Evolutionary conservation across 2,113 vertebrate genomes (phyloP).

Genomic region (Lethenteron camtschaticum): DNA sequence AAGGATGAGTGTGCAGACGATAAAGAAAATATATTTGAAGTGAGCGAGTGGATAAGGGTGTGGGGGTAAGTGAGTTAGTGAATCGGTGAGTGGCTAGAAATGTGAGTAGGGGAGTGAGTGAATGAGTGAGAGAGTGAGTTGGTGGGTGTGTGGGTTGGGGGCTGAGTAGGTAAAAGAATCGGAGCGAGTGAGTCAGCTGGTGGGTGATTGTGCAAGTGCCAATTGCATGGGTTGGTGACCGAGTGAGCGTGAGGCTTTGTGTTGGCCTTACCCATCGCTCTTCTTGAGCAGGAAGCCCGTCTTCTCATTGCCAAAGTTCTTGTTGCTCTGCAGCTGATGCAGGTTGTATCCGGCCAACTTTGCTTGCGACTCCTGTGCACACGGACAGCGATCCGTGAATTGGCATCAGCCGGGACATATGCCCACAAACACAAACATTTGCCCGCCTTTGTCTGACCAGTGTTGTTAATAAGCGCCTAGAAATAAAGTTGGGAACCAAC

Average conservation of each 20-base stretch:
- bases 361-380: conserved; percentile 19
- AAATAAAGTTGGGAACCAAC: no score
- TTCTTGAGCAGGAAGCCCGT: conserved; percentile 27
- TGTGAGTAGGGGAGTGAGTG: neutral
- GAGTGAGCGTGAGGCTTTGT: no score
- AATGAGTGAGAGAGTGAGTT: neutral
- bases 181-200: neutral
- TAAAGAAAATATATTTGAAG: neutral
- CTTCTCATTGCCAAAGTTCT: conserved; percentile 25
- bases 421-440: neutral
- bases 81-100: neutral
- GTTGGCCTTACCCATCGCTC: conserved; percentile 23
- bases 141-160: neutral
- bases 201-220: neutral
- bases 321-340: conserved; percentile 31
- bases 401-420: neutral
- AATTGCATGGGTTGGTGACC: neutral
- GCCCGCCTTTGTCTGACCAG: no score
- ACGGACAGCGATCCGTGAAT: neutral
- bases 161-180: neutral
- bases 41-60: no score
- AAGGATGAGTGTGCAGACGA: neutral
- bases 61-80: neutral
- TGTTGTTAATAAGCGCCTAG: no score
- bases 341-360: conserved; percentile 24